Conservation (phyloP, 2,113 vertebrate genomes). For the Albula glossodonta region DNA sequence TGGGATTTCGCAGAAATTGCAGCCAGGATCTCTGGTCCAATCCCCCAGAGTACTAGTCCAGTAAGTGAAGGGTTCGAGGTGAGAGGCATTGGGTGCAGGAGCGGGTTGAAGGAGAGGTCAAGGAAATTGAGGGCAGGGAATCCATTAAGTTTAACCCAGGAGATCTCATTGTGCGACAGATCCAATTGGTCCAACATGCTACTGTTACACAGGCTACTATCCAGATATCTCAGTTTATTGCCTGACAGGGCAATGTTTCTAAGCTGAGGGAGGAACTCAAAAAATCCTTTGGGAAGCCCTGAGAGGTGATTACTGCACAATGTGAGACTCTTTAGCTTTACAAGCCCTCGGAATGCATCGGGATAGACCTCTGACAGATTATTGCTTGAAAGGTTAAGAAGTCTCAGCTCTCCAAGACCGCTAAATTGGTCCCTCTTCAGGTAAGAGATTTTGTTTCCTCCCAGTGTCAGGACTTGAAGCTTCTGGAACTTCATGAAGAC, state of each 20-base stretch:
- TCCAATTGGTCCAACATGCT: slow-evolving; percentile 11
- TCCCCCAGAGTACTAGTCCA: background rate
- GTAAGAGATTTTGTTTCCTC: slow-evolving; percentile 36
- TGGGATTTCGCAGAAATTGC: background rate
- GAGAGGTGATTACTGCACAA: slow-evolving; percentile 1
- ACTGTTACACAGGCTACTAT: slow-evolving; percentile 20
- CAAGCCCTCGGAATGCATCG: slow-evolving; percentile 31
- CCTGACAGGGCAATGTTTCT: slow-evolving; percentile 23
- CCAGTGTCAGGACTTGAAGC: slow-evolving; percentile 22
- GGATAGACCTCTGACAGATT: slow-evolving; percentile 38
- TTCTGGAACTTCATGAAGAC: background rate
- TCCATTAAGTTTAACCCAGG: background rate
- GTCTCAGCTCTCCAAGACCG: slow-evolving; percentile 13
- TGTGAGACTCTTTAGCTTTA: slow-evolving; percentile 4
- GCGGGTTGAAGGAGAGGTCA: slow-evolving; percentile 15
- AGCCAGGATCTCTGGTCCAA: background rate
- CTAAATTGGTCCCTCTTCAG: slow-evolving; percentile 37
- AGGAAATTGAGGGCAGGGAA: background rate
- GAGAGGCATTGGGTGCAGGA: background rate
- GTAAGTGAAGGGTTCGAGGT: background rate
- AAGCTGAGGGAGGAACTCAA: slow-evolving; percentile 33
- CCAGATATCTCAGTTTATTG: slow-evolving; percentile 36
- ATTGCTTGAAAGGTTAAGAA: slow-evolving; percentile 42
- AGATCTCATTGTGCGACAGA: slow-evolving; percentile 12
- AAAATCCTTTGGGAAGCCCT: background rate